Evolutionary conservation across 2,797 vertebrate genomes (phyloP).

Genomic region (Prionace glauca): DNA sequence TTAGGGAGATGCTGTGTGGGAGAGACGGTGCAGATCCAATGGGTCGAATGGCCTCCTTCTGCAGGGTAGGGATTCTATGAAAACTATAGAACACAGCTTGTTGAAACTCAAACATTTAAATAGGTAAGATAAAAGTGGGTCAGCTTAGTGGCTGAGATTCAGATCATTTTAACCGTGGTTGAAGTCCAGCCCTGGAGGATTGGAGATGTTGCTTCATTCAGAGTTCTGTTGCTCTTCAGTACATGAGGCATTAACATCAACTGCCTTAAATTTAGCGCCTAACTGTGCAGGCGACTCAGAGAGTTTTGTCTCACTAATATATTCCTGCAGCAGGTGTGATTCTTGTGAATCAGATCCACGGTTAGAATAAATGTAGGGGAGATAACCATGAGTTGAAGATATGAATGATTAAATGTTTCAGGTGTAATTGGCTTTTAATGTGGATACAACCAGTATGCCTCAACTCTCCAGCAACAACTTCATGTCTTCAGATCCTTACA

Average conservation of each 20-base stretch:
- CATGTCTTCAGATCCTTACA: background rate
- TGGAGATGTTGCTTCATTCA: background rate
- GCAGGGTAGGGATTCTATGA: too few relatives aligned
- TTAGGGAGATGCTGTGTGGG: too few relatives aligned
- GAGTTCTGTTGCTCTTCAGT: background rate
- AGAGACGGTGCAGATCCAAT: too few relatives aligned
- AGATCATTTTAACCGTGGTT: background rate
- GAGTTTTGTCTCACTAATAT: background rate
- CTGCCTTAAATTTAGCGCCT: background rate
- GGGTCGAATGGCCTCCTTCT: too few relatives aligned
- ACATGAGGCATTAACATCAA: background rate
- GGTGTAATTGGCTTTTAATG: background rate
- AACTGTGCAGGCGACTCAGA: background rate
- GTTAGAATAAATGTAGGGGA: background rate
- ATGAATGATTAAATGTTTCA: constrained; percentile 8
- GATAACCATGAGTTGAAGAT: background rate
- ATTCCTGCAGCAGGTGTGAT: background rate
- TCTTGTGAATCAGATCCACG: background rate
- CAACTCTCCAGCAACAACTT: too few relatives aligned
- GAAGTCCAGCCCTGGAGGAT: background rate
- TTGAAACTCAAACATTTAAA: background rate
- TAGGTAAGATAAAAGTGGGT: background rate
- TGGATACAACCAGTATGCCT: background rate
- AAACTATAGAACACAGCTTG: background rate
- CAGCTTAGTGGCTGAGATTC: background rate